Evolutionary conservation across 2,113 vertebrate genomes (phyloP).

Genomic region (Myrmophylax atrothorax): DNA sequence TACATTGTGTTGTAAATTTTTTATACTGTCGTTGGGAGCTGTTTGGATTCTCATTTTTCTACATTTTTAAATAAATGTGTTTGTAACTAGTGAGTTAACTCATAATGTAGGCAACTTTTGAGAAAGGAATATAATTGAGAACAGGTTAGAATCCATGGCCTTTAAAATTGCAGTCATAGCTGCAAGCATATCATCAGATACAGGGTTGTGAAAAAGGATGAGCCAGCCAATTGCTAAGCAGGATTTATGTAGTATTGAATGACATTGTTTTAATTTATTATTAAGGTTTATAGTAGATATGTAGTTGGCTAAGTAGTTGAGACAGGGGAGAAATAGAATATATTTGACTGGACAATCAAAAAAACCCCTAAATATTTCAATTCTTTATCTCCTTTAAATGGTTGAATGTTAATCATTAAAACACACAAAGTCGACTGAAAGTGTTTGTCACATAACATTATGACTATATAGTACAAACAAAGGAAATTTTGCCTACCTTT

Average conservation of each 20-base stretch:
- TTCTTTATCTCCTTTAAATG: neutral
- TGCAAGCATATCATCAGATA: neutral
- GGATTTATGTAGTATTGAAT: neutral
- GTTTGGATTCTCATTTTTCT: neutral
- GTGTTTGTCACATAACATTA: neutral
- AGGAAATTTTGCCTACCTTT: constrained; percentile 77
- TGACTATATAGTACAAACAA: neutral
- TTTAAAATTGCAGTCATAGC: neutral
- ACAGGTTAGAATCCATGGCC: neutral
- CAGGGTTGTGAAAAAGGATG: neutral
- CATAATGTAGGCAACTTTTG: neutral
- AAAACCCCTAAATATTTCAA: rapidly evolving
- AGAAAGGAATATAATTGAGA: neutral
- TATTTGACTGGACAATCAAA: neutral
- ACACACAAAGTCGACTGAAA: neutral
- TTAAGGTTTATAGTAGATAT: neutral
- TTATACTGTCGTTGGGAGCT: neutral
- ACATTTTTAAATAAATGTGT: neutral
- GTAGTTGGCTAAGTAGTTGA: neutral
- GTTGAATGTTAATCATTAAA: neutral
- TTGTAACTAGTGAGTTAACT: neutral
- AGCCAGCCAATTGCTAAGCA: neutral
- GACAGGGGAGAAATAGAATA: neutral
- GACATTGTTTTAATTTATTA: neutral
- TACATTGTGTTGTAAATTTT: neutral